Percentiles rank a stretch among this genome's conserved stretches.
These are phyloP conservation scores for Caenorhabditis zanzibari DNA, from an alignment of 2,888 invertebrate genomes.

Conservation along the genomic window DNA sequence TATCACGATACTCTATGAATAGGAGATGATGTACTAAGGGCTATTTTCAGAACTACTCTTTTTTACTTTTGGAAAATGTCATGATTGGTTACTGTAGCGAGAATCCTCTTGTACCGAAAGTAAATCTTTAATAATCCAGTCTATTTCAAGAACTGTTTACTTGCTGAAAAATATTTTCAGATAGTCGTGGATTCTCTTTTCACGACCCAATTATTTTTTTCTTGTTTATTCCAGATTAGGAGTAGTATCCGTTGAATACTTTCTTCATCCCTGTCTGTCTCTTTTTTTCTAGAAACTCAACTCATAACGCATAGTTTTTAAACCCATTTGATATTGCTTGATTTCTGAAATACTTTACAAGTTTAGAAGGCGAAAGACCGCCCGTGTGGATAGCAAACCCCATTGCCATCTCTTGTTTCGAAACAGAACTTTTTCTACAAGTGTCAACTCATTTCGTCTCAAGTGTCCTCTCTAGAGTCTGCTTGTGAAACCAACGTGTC, in stretches of 20 bases:
- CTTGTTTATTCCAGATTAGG: conserved; percentile 43
- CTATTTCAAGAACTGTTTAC: background rate
- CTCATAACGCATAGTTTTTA: conserved; percentile 17
- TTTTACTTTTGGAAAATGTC: background rate
- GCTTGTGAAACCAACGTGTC: conserved; percentile 7
- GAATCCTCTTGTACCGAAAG: background rate
- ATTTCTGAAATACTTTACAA: conserved; percentile 11
- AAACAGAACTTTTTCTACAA: conserved; percentile 38
- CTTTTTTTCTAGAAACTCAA: background rate
- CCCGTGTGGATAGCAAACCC: conserved; percentile 1
- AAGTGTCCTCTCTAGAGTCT: conserved; percentile 45
- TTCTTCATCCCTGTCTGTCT: background rate
- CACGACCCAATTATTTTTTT: conserved; percentile 26
- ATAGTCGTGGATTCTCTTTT: background rate
- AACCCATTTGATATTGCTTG: background rate
- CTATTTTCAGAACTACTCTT: background rate
- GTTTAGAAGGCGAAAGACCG: background rate
- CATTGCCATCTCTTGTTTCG: conserved; percentile 20
- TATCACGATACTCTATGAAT: conserved; percentile 49
- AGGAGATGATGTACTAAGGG: conserved; percentile 16
- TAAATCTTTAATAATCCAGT: background rate
- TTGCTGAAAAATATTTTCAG: background rate
- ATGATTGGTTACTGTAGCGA: background rate
- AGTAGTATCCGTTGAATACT: conserved; percentile 25
- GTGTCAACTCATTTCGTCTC: conserved; percentile 53